phyloP scores from a whole-genome alignment of 2,888 invertebrate genomes.

The Pollenia griseotomentosa region DNA sequence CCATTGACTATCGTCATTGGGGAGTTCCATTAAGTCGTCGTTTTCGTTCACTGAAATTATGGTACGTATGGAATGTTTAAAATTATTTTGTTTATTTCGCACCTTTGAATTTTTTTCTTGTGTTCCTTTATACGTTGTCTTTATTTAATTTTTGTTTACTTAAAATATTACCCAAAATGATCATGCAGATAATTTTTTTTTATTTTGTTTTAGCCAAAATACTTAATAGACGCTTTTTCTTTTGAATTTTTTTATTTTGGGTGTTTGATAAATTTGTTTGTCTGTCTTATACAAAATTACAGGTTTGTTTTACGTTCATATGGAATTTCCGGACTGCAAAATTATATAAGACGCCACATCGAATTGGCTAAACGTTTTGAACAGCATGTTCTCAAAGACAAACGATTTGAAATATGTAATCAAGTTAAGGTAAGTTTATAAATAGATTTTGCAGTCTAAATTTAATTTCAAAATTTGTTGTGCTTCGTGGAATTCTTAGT shows the following conservation, averaged over 20 bases:
- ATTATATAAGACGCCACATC: constrained; percentile 96
- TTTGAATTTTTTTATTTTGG: constrained; percentile 16
- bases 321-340: constrained; percentile 96
- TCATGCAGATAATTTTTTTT: constrained; percentile 33
- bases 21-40: constrained; percentile 97
- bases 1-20: constrained; percentile 98
- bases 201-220: constrained; percentile 32
- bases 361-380: constrained; percentile 96
- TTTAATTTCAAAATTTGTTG: background rate
- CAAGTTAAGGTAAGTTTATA: constrained; percentile 90
- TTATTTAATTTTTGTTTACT: constrained; percentile 11
- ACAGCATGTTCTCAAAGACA: constrained; percentile 90
- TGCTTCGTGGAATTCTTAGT: constrained; percentile 2
- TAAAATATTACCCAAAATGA: constrained; percentile 33
- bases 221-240: constrained; percentile 10
- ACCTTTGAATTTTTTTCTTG: constrained; percentile 2
- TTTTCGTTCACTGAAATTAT: constrained; percentile 97
- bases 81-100: constrained; percentile 30
- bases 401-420: constrained; percentile 95
- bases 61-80: constrained; percentile 85
- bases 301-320: constrained; percentile 96
- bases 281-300: constrained; percentile 37
- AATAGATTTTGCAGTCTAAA: background rate
- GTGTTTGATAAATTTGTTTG: constrained; percentile 4
- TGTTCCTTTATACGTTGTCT: background rate